Evolutionary conservation across 1,140 invertebrate genomes (phyloP), one percentile per base, ranked within the genome.

Genomic region (Mycetomoellerius zeteki): DNA sequence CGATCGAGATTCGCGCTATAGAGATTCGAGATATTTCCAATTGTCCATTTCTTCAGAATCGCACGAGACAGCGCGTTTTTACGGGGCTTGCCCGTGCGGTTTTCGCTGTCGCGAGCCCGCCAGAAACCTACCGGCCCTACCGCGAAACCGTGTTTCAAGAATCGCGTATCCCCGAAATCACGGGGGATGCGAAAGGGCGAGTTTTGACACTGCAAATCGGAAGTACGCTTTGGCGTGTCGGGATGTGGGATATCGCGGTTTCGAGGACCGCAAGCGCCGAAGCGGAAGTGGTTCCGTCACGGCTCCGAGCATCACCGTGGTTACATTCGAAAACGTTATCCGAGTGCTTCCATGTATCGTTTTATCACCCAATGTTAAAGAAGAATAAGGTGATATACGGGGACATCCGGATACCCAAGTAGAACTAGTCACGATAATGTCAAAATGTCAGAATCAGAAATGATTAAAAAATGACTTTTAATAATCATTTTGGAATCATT

Each of bases 21-120:
- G 92, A 94, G 92, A 93, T 93, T 94, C 91, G 43, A 90, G 91
- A 91, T 88, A 90, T 94, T 91, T 93, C 90, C 85, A 93, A 93
- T 90, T 93, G 87, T 93, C 91, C 92, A 93, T 88, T 67, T 93
- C 87, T 92, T 84, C 72, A 88, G 88, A 82, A 88, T 89, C 78
- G 85, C 85, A 85, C 89, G 88, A 87, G 88, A 84, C 62, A 84
- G 86, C 85, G 73, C 27, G 82, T 54, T 82, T 71, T 8, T 37
- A 8, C 69, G 56, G 60, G 43, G 30, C 21, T 54, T 12, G 60
- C 24, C 73, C 43, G 50, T n/a, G 24, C 43, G 64, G 50, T 69
- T 81, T 56, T 8, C 50, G 77, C 52, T 24, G 64, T 72, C 65
- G 76, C 76, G 76, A 67, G 76, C 65, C 50, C 65, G 37, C 65